phyloP scores from a whole-genome alignment of 2,797 vertebrate species.

The Galaxias olidus region DNA sequence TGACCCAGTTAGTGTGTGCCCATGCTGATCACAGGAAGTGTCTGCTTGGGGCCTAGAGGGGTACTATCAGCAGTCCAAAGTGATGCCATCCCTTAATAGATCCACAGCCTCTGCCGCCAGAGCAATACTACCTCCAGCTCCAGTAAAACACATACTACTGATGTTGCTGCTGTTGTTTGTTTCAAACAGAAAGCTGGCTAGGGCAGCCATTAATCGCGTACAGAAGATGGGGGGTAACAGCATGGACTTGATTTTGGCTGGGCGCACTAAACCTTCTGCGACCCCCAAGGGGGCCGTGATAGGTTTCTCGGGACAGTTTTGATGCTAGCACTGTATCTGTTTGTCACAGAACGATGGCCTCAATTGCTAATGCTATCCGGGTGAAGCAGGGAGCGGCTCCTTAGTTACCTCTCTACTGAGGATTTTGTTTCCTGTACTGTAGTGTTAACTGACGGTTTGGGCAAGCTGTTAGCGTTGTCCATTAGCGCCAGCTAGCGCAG shows the following conservation, averaged over 20 bases:
- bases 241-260: slow-evolving; percentile 23
- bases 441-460: background rate
- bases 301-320: background rate
- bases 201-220: slow-evolving; percentile 35
- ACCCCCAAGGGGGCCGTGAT: too few species aligned
- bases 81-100: slow-evolving; percentile 13
- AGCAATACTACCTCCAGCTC: background rate
- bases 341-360: too few species aligned
- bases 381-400: too few species aligned
- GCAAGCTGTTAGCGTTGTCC: slow-evolving; percentile 29
- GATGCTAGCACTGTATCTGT: slow-evolving; percentile 25
- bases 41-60: slow-evolving; percentile 30
- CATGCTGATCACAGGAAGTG: slow-evolving; percentile 29
- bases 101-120: slow-evolving; percentile 32
- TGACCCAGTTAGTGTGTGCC: slow-evolving; percentile 40
- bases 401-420: background rate
- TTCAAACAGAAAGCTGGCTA: slow-evolving; percentile 11
- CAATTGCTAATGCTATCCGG: slow-evolving; percentile 9
- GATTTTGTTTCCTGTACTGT: background rate
- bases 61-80: slow-evolving; percentile 17
- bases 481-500: slow-evolving; percentile 46
- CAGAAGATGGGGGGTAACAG: slow-evolving; percentile 36
- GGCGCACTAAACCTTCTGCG: slow-evolving; percentile 35
- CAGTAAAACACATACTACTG: slow-evolving; percentile 28
- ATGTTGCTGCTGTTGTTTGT: slow-evolving; percentile 14